Evolutionary conservation across 64 coral and sea anemone species (phyloP).

Genomic region (Porites australiensis): DNA sequence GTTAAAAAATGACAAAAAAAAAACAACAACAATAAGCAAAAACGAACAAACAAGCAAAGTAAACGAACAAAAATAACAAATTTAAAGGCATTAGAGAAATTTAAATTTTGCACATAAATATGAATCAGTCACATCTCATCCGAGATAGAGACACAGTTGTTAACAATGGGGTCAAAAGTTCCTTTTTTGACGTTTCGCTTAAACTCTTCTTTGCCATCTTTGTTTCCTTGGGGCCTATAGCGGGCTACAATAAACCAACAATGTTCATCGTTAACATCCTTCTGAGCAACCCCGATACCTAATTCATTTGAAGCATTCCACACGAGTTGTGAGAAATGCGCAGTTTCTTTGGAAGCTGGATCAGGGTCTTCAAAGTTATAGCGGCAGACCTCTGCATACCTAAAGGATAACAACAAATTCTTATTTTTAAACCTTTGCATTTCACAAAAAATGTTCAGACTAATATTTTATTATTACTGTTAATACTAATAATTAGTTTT

Average conservation of each 20-base stretch:
- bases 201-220: slow-evolving; percentile 43
- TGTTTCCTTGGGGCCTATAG: slow-evolving; percentile 84
- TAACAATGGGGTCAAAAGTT: slow-evolving; percentile 31
- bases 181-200: slow-evolving; percentile 53
- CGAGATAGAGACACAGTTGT: not conserved
- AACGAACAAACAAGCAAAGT: too few species aligned
- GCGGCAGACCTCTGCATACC: slow-evolving; percentile 83
- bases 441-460: too few species aligned
- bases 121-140: not conserved
- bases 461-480: too few species aligned
- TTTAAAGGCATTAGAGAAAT: too few species aligned
- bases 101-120: too few species aligned
- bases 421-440: too few species aligned
- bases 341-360: slow-evolving; percentile 22
- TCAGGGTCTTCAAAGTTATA: slow-evolving; percentile 61
- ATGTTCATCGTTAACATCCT: slow-evolving; percentile 17
- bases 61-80: too few species aligned
- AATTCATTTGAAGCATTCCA: slow-evolving; percentile 82
- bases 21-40: too few species aligned
- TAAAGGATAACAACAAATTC: not conserved
- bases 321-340: slow-evolving; percentile 86
- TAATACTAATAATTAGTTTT: too few species aligned
- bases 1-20: too few species aligned
- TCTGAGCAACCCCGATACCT: slow-evolving; percentile 77
- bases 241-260: slow-evolving; percentile 83